phyloP scores from a whole-genome alignment of 2,888 invertebrate genomes.

The Hydriomena furcata region DNA sequence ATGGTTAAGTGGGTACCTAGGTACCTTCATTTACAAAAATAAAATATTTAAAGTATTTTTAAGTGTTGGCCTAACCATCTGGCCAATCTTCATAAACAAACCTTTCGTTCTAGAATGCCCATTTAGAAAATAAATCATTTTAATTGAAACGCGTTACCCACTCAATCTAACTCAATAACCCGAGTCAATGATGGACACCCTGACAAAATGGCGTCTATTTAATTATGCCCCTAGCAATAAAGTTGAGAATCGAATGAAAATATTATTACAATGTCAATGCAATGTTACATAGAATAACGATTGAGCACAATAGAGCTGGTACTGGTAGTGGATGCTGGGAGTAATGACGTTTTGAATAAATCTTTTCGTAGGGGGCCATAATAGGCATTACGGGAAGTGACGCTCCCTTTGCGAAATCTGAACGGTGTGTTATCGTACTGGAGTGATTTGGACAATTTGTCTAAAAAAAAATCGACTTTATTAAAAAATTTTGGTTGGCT shows the following conservation, averaged over 20 bases:
- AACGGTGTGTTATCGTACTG: constrained; percentile 48
- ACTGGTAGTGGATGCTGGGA: constrained; percentile 69
- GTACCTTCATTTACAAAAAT: too few species aligned
- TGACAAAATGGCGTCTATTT: constrained; percentile 69
- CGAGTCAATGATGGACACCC: constrained; percentile 66
- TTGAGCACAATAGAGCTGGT: constrained; percentile 63
- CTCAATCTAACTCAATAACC: constrained; percentile 70
- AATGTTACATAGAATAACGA: constrained; percentile 56
- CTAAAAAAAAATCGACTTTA: too few species aligned
- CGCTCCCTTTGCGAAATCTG: constrained; percentile 74
- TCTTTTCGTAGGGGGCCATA: constrained; percentile 76
- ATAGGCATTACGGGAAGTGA: constrained; percentile 73
- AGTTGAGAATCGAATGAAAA: constrained; percentile 51
- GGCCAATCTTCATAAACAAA: too few species aligned
- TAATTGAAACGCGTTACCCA: constrained; percentile 46
- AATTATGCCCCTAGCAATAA: constrained; percentile 45
- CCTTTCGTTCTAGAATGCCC: background rate
- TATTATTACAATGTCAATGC: constrained; percentile 63
- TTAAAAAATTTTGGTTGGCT: too few species aligned
- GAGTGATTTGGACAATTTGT: constrained; percentile 51
- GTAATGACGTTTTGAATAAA: constrained; percentile 83
- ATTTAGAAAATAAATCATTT: constrained; percentile 26
- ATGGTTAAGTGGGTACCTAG: too few species aligned
- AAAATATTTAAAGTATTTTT: too few species aligned
- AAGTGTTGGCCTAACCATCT: too few species aligned